phyloP scores from a whole-genome alignment of 2,888 invertebrate species.

The Mesopsocus fuscifrons region DNA sequence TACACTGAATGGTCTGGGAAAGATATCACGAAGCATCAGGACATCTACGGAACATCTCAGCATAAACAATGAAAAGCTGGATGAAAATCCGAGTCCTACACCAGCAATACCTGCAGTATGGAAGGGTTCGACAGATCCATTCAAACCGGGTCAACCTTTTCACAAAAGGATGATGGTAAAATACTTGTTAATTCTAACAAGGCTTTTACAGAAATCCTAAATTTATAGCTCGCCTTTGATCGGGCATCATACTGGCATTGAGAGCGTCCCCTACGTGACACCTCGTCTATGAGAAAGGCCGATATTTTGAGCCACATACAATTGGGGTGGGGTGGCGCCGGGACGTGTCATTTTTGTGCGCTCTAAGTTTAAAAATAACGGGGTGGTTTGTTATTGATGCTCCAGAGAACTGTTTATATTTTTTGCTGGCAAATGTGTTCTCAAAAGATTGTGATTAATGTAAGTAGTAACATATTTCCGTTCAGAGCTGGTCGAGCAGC shows the following conservation, averaged over 20 bases:
- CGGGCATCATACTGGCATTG: not conserved
- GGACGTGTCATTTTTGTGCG: not conserved
- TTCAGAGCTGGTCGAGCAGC: too few relatives aligned
- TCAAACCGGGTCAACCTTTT: conserved; percentile 2
- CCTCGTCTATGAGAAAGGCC: not conserved
- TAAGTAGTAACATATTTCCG: too few relatives aligned
- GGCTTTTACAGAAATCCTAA: not conserved
- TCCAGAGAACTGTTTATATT: not conserved
- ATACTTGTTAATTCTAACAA: conserved; percentile 9
- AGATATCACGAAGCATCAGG: too few relatives aligned
- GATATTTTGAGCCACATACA: too few relatives aligned
- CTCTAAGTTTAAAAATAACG: not conserved
- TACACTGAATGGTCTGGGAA: too few relatives aligned
- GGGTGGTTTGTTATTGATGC: not conserved
- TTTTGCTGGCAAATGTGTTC: too few relatives aligned
- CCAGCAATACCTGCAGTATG: not conserved
- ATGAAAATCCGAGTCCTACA: not conserved
- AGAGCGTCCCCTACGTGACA: not conserved
- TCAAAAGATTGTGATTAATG: too few relatives aligned
- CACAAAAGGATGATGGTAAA: conserved; percentile 9
- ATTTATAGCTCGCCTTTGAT: not conserved
- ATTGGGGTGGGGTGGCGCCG: not conserved
- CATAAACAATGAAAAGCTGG: not conserved
- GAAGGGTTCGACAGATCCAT: not conserved
- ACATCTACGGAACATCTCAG: too few relatives aligned